Conservation (phyloP, 1,140 invertebrate genomes). For the Myzus persicae region DNA sequence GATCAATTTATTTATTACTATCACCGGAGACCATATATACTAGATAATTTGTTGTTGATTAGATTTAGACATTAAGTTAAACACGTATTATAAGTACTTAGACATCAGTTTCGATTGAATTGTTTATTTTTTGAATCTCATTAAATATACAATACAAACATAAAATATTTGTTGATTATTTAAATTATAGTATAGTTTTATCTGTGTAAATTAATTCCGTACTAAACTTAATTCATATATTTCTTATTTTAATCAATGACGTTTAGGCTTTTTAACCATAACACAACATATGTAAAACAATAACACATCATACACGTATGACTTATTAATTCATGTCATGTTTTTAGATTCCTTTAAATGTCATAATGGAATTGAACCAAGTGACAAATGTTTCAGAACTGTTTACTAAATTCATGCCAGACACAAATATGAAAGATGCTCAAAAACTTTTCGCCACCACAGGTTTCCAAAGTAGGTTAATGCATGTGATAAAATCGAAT, state of each 20-base stretch:
- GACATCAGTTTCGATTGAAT: neutral
- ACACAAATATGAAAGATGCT: neutral
- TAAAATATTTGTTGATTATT: neutral
- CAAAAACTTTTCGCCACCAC: neutral
- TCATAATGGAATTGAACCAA: constrained; percentile 21
- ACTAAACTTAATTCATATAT: neutral
- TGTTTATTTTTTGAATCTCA: neutral
- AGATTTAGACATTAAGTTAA: neutral
- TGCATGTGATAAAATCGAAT: neutral
- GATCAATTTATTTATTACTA: neutral
- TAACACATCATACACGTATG: neutral
- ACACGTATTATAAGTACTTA: neutral
- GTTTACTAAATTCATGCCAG: constrained; percentile 3
- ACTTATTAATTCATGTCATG: neutral
- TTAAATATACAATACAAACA: neutral
- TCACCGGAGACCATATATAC: too few species aligned
- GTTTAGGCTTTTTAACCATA: neutral
- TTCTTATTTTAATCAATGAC: neutral
- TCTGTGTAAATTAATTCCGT: neutral
- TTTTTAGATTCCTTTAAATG: constrained; percentile 20
- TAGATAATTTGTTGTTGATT: neutral
- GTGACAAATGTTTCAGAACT: constrained; percentile 9
- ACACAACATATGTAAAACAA: neutral
- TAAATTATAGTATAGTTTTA: neutral
- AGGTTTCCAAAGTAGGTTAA: constrained; percentile 40